phyloP scores from a whole-genome alignment of 2,888 invertebrate species.

The Cotesia congregata region DNA sequence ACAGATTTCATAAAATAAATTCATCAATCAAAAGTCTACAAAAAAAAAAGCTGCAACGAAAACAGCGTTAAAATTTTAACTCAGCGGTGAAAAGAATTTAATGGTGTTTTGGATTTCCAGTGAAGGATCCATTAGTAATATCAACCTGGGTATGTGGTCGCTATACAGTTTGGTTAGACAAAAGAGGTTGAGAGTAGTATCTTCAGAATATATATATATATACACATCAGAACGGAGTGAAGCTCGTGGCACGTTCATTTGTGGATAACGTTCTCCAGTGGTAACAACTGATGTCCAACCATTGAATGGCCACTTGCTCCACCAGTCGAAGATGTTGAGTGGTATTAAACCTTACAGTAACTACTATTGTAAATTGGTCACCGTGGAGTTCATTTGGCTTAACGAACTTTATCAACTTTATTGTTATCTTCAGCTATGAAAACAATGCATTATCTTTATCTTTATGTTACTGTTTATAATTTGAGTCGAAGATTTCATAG shows the following conservation, averaged over 20 bases:
- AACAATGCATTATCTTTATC: no score
- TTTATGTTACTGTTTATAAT: no score
- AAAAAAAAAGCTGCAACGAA: no score
- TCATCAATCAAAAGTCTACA: not conserved
- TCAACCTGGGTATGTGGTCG: not conserved
- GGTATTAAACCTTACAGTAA: conserved; percentile 32
- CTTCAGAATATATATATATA: conserved; percentile 6
- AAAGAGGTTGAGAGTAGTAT: conserved; percentile 8
- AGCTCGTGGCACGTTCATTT: conserved; percentile 28
- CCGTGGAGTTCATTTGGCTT: conserved; percentile 30
- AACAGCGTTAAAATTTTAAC: no score
- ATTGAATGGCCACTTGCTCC: conserved; percentile 31
- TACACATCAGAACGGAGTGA: not conserved
- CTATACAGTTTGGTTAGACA: not conserved
- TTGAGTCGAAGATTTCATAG: no score
- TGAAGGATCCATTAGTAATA: not conserved
- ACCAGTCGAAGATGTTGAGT: conserved; percentile 32
- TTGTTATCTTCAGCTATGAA: no score
- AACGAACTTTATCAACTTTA: no score
- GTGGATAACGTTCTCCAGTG: conserved; percentile 37
- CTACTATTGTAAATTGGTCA: conserved; percentile 24
- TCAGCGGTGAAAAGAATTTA: not conserved
- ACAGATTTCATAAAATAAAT: not conserved
- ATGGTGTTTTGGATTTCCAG: not conserved
- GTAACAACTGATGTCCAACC: conserved; percentile 38